A percentile compares a stretch with the other conserved stretches of the same genome.
Evolutionary conservation across 2,113 vertebrate genomes (phyloP).

Genomic region (Pimephales promelas): DNA sequence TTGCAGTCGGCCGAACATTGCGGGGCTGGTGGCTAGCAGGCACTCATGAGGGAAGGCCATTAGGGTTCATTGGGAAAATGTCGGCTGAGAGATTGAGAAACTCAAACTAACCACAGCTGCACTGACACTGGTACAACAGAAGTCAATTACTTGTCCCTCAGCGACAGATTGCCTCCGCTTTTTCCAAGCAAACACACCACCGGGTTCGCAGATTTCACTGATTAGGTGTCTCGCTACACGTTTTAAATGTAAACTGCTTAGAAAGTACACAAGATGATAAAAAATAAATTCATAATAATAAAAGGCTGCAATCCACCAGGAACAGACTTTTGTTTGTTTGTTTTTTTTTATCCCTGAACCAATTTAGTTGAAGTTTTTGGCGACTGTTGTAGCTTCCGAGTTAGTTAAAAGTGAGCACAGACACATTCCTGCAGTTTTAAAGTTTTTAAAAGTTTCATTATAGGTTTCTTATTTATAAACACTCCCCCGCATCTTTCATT

Average conservation of each 20-base stretch:
- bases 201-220: conserved; percentile 33
- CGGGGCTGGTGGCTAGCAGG: not conserved
- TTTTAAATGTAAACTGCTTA: conserved; percentile 33
- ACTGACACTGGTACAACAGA: conserved; percentile 25
- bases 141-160: conserved; percentile 50
- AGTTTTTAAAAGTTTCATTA: not conserved
- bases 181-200: not conserved
- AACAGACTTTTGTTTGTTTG: too few relatives aligned
- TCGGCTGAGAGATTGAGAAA: conserved; percentile 12
- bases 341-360: not conserved
- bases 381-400: not conserved
- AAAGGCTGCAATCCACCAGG: not conserved
- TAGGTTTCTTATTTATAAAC: not conserved
- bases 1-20: conserved; percentile 17
- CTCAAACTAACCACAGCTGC: conserved; percentile 24
- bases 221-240: conserved; percentile 31
- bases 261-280: not conserved
- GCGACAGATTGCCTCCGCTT: conserved; percentile 39
- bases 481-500: not conserved
- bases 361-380: not conserved
- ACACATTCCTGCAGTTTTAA: not conserved
- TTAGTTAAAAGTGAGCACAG: not conserved
- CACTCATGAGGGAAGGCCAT: conserved; percentile 39
- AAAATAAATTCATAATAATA: not conserved
- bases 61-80: conserved; percentile 37